Percentiles rank a stretch among this genome's conserved stretches.
phyloP scores from a whole-genome alignment of 2,797 vertebrate genomes.

The Pseudochirops cupreus region DNA sequence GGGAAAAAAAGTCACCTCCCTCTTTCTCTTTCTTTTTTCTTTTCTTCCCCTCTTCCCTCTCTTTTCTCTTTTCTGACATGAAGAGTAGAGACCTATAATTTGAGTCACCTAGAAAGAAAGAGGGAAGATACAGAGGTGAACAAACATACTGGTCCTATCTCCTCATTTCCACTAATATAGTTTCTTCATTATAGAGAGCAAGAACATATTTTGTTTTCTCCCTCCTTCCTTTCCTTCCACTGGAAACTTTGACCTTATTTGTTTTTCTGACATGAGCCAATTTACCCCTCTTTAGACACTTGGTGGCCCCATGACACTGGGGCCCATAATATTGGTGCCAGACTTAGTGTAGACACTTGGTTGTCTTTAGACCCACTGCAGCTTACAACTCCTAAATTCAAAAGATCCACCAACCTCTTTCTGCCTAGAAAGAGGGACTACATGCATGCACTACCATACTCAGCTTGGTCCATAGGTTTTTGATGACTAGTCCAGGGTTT shows the following conservation, averaged over 20 bases:
- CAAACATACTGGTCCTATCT: background rate
- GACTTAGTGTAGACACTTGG: too few relatives aligned
- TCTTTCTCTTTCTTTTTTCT: background rate
- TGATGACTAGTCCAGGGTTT: background rate
- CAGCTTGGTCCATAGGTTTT: background rate
- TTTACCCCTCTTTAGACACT: background rate
- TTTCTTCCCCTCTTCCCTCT: background rate
- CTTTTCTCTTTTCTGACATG: background rate
- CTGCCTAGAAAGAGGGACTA: background rate
- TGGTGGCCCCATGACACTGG: too few relatives aligned
- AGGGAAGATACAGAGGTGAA: background rate
- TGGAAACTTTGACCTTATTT: too few relatives aligned
- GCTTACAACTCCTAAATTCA: background rate
- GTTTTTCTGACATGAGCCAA: background rate
- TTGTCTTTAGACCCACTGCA: too few relatives aligned
- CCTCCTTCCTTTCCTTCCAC: too few relatives aligned
- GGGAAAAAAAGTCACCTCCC: background rate
- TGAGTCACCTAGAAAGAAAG: background rate
- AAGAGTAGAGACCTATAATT: background rate
- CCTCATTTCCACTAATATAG: background rate
- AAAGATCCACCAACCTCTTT: too few relatives aligned
- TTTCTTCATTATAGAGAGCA: background rate
- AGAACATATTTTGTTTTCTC: background rate
- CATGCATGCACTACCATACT: background rate
- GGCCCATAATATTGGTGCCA: too few relatives aligned